Evolutionary conservation across 1,140 invertebrate species (phyloP).

Genomic region (Tetramorium parvispinum): DNA sequence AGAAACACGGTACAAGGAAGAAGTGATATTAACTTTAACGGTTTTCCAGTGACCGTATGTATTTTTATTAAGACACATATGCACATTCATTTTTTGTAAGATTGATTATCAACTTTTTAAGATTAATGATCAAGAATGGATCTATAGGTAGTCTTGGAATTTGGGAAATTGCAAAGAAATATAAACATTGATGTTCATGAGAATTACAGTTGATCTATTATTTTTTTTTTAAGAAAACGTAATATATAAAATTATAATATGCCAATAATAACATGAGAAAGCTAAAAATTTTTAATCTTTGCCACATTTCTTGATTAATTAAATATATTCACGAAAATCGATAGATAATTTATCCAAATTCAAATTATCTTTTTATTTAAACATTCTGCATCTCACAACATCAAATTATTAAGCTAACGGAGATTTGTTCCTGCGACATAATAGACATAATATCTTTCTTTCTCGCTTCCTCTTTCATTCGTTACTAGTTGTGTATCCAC

Average conservation of each 20-base stretch:
- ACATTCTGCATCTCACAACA: not conserved
- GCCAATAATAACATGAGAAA: not conserved
- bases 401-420: not conserved
- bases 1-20: not conserved
- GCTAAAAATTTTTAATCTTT: not conserved
- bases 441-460: not conserved
- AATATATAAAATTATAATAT: not conserved
- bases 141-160: not conserved
- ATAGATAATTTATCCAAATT: not conserved
- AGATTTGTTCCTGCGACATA: slow-evolving; percentile 11
- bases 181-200: not conserved
- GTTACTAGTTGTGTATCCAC: not conserved
- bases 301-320: not conserved
- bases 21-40: not conserved
- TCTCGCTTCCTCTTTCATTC: not conserved
- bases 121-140: not conserved
- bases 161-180: not conserved
- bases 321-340: not conserved
- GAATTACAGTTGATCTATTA: not conserved
- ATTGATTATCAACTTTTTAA: no score
- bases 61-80: not conserved
- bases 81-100: not conserved
- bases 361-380: no score
- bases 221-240: not conserved
- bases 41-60: not conserved